Evolutionary conservation across 2,113 vertebrate species (phyloP).

Genomic region (Catharus fuscescens): DNA sequence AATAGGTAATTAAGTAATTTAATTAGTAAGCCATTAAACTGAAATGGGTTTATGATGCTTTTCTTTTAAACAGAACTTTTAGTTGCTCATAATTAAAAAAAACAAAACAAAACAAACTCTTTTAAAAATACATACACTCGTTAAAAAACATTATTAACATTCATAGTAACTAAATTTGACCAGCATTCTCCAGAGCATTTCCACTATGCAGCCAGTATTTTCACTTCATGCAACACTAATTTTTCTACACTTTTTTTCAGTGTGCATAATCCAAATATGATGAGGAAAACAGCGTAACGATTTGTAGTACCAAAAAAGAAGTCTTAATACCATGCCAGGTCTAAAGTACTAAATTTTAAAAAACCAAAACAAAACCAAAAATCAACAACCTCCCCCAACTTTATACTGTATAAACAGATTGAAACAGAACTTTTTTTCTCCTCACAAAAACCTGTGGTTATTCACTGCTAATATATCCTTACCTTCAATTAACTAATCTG

Average conservation of each 20-base stretch:
- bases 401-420: background rate
- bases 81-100: background rate
- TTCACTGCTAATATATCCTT: slow-evolving; percentile 37
- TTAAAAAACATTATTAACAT: background rate
- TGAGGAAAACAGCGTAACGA: slow-evolving; percentile 10
- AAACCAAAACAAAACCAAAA: background rate
- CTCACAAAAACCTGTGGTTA: slow-evolving; percentile 16
- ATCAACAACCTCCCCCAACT: background rate
- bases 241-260: background rate
- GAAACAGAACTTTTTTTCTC: slow-evolving; percentile 3
- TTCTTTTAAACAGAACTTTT: slow-evolving; percentile 12
- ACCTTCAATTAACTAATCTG: slow-evolving; percentile 70
- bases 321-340: background rate
- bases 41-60: slow-evolving; percentile 14
- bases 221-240: background rate
- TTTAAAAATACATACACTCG: background rate
- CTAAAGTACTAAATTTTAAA: background rate
- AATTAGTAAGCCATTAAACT: slow-evolving; percentile 53
- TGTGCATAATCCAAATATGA: background rate
- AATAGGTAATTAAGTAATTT: slow-evolving; percentile 60
- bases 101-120: background rate
- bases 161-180: background rate
- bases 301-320: background rate
- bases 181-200: background rate
- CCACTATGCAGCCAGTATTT: background rate